These are phyloP conservation scores for Liasis olivaceus DNA, from an alignment of 2,797 vertebrate species.

Conservation along the genomic window DNA sequence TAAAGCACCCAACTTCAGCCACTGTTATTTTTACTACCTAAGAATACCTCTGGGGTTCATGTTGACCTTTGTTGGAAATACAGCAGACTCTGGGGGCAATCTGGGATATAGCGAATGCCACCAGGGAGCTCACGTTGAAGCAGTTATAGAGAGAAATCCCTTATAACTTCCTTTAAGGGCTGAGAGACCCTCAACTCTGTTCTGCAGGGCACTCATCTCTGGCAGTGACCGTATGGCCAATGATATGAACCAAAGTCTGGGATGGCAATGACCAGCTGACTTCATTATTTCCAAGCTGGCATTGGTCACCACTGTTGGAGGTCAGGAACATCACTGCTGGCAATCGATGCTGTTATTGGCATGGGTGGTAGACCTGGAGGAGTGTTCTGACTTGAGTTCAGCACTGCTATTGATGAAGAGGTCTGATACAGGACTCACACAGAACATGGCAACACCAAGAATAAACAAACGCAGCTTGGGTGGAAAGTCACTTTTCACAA, in stretches of 20 bases:
- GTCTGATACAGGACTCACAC: not conserved
- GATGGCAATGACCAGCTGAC: slow-evolving; percentile 77
- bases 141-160: no score
- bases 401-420: slow-evolving; percentile 43
- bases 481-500: no score
- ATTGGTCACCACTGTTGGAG: slow-evolving; percentile 78
- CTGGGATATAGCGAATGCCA: not conserved
- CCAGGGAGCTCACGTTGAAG: not conserved
- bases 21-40: no score
- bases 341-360: slow-evolving; percentile 52
- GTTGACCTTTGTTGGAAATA: no score
- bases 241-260: slow-evolving; percentile 63
- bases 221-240: slow-evolving; percentile 39
- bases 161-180: not conserved
- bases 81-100: no score
- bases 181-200: not conserved
- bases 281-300: slow-evolving; percentile 71
- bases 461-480: not conserved
- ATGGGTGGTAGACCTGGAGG: slow-evolving; percentile 67
- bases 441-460: not conserved
- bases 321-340: slow-evolving; percentile 61
- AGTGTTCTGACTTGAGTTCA: slow-evolving; percentile 46
- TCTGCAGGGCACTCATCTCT: slow-evolving; percentile 47
- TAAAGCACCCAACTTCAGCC: no score
- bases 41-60: no score